These are phyloP conservation scores for Dasypolia templi DNA, from an alignment of 2,888 invertebrate species.

Conservation along the genomic window DNA sequence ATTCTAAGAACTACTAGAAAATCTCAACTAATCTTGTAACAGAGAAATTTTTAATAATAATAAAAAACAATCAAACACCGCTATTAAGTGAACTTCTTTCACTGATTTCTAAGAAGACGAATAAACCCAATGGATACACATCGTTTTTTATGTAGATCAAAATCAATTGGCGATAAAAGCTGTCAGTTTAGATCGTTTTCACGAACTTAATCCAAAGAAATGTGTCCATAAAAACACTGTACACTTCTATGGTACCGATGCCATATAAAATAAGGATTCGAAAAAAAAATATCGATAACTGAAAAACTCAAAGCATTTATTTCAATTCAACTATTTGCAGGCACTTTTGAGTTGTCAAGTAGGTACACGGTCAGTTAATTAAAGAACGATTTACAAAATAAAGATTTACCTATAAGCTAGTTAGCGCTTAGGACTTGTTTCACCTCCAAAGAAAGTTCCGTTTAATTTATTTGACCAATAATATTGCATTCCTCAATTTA, in stretches of 20 bases:
- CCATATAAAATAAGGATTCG: conserved; percentile 21
- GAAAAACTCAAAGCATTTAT: not conserved
- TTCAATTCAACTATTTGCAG: not conserved
- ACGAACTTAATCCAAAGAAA: conserved; percentile 46
- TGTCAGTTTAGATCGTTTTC: conserved; percentile 48
- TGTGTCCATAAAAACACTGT: conserved; percentile 48
- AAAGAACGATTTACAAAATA: no score
- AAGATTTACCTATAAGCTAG: not conserved
- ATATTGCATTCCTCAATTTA: not conserved
- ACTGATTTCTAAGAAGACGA: conserved; percentile 10
- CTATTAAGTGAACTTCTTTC: conserved; percentile 1
- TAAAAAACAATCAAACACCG: not conserved
- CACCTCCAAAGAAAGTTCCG: not conserved
- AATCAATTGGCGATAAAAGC: conserved; percentile 55
- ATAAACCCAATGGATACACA: conserved; percentile 34
- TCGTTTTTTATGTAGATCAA: conserved; percentile 52
- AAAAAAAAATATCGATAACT: conserved; percentile 9
- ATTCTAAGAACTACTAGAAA: not conserved
- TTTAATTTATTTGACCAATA: not conserved
- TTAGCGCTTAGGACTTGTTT: not conserved
- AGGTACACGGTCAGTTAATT: not conserved
- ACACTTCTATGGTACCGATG: conserved; percentile 43
- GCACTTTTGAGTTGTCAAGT: no score
- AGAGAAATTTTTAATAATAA: not conserved
- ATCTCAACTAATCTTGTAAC: not conserved